phyloP scores from a whole-genome alignment of 2,113 vertebrate genomes.

The Pampusana beccarii region DNA sequence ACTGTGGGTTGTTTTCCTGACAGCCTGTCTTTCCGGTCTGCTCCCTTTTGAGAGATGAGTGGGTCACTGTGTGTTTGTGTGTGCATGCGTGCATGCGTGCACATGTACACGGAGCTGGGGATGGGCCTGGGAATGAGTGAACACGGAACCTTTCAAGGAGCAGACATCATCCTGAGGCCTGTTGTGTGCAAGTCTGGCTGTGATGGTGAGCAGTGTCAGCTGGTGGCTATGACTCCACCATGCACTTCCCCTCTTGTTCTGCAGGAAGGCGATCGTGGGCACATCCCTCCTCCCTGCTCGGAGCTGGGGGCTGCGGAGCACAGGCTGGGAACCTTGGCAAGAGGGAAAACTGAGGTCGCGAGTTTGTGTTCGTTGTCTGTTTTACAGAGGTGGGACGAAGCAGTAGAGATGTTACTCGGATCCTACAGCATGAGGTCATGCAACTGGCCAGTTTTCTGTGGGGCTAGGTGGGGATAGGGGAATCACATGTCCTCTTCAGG shows the following conservation, averaged over 20 bases:
- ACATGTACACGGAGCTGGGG: accelerated
- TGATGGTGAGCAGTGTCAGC: not conserved
- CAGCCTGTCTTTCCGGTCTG: not conserved
- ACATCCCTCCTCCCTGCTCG: not conserved
- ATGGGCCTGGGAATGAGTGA: not conserved
- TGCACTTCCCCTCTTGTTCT: not conserved
- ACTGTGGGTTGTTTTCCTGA: not conserved
- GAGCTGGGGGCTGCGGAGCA: not conserved
- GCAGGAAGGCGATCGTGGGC: not conserved
- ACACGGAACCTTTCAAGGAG: not conserved
- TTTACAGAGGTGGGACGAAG: not conserved
- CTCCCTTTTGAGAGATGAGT: not conserved
- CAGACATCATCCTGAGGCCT: not conserved
- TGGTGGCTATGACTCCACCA: not conserved
- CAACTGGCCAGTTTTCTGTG: not conserved
- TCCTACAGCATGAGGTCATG: not conserved
- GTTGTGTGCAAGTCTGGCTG: not conserved
- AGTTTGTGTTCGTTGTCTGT: not conserved
- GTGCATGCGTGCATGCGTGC: accelerated
- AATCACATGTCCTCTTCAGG: not conserved
- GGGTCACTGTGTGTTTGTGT: not conserved
- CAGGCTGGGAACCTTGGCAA: not conserved
- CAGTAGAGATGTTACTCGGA: not conserved
- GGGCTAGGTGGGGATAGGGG: not conserved
- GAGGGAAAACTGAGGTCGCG: not conserved